phyloP scores from a whole-genome alignment of 2,113 vertebrate genomes.

The Rafetus swinhoei region DNA sequence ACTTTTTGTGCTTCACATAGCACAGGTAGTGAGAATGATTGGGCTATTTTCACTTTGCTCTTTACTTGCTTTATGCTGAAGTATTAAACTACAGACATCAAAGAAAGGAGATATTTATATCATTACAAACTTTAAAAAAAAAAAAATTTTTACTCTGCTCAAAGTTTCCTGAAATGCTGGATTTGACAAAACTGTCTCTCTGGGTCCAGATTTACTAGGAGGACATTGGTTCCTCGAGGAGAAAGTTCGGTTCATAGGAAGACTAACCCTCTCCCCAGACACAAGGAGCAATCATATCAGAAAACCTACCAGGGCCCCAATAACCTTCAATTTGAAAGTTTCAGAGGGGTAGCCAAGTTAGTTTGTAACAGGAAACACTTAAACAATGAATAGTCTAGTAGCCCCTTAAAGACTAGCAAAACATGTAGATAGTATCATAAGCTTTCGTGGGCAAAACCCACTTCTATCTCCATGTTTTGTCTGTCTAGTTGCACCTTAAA shows the following conservation, averaged over 20 bases:
- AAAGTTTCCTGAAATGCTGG: not conserved
- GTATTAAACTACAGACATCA: fast-evolving
- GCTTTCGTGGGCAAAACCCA: too few species aligned
- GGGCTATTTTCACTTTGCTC: not conserved
- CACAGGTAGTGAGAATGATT: not conserved
- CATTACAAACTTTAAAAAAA: not conserved
- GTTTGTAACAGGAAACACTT: too few species aligned
- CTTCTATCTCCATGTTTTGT: too few species aligned
- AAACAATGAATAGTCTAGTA: too few species aligned
- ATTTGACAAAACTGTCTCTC: not conserved
- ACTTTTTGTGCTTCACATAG: not conserved
- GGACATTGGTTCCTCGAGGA: not conserved
- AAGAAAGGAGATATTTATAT: not conserved
- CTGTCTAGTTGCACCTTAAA: too few species aligned
- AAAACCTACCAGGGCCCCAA: not conserved
- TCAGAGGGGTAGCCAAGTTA: too few species aligned
- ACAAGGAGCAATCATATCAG: not conserved
- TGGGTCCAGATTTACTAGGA: not conserved
- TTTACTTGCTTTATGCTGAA: not conserved
- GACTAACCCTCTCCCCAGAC: not conserved
- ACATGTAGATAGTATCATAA: too few species aligned
- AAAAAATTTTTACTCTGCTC: not conserved
- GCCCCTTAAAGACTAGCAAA: too few species aligned
- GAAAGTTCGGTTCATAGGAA: not conserved
- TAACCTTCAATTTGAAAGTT: not conserved